Evolutionary conservation across 2,888 invertebrate genomes (phyloP).

Genomic region (Anoplius nigerrimus): DNA sequence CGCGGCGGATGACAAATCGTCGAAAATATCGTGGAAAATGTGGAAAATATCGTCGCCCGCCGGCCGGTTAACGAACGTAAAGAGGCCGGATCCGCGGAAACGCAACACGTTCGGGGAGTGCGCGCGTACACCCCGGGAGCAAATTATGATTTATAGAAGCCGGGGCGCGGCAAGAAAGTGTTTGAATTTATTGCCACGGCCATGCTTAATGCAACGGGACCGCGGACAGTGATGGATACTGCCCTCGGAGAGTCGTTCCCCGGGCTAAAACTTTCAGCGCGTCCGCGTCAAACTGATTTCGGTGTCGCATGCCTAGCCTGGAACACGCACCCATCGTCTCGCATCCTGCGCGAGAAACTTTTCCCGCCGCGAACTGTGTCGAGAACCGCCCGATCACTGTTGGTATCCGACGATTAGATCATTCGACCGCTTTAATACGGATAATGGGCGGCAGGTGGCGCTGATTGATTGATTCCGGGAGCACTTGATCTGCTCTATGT

Average conservation of each 20-base stretch:
- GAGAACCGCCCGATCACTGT: not conserved
- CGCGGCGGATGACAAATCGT: too few species aligned
- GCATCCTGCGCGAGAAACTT: slow-evolving; percentile 1
- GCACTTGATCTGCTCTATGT: too few species aligned
- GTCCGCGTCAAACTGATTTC: slow-evolving; percentile 40
- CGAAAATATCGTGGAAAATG: too few species aligned
- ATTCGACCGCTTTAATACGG: too few species aligned
- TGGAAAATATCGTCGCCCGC: not conserved
- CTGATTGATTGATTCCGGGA: too few species aligned
- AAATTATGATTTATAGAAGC: slow-evolving; percentile 24
- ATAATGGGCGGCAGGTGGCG: too few species aligned
- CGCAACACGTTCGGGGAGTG: not conserved
- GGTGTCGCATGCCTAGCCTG: slow-evolving; percentile 11
- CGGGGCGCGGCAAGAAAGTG: slow-evolving; percentile 24
- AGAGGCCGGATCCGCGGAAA: not conserved
- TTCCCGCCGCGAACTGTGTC: not conserved
- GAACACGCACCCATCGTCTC: slow-evolving; percentile 15
- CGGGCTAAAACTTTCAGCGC: slow-evolving; percentile 38
- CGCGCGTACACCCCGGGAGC: not conserved
- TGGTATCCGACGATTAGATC: too few species aligned
- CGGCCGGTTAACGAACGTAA: not conserved
- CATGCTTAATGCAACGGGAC: slow-evolving; percentile 29
- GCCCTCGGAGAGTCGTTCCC: slow-evolving; percentile 36
- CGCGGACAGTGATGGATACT: slow-evolving; percentile 44
- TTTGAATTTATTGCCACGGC: slow-evolving; percentile 30